Conservation (phyloP, 2,888 invertebrate species). For the Agrilus mali region DNA sequence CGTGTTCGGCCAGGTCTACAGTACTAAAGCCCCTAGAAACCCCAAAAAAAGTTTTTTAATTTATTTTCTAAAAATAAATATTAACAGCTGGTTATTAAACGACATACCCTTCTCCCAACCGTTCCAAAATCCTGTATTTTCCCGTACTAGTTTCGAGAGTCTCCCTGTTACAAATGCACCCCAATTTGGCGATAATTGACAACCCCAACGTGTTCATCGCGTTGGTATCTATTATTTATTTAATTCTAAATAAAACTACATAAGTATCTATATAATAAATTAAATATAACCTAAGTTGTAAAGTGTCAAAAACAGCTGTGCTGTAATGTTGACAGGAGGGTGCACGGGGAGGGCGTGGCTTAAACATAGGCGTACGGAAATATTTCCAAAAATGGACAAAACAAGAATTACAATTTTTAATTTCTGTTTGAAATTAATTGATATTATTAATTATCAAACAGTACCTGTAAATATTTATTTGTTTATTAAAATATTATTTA, state of each 20-base stretch:
- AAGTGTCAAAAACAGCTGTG: not conserved
- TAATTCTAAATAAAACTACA: not conserved
- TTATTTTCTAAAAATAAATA: not conserved
- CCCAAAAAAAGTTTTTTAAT: slow-evolving; percentile 11
- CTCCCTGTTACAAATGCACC: slow-evolving; percentile 66
- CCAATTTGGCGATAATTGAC: slow-evolving; percentile 56
- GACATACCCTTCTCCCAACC: slow-evolving; percentile 63
- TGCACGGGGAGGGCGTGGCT: too few species aligned
- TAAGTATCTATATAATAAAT: not conserved
- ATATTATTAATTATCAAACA: too few species aligned
- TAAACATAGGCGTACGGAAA: too few species aligned
- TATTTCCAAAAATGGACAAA: too few species aligned
- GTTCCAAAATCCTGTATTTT: slow-evolving; percentile 54
- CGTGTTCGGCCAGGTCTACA: slow-evolving; percentile 63
- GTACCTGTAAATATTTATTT: too few species aligned
- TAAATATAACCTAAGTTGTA: not conserved
- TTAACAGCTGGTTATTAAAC: slow-evolving; percentile 27
- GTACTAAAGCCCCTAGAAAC: slow-evolving; percentile 71
- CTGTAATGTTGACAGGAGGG: too few species aligned
- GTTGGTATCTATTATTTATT: slow-evolving; percentile 12
- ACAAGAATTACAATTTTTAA: too few species aligned
- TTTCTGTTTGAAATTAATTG: too few species aligned
- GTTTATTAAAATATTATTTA: too few species aligned
- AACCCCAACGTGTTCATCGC: slow-evolving; percentile 56
- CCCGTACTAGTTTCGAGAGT: slow-evolving; percentile 55